Conservation (phyloP, 2,113 vertebrate species). For the Formicarius rufipectus region DNA sequence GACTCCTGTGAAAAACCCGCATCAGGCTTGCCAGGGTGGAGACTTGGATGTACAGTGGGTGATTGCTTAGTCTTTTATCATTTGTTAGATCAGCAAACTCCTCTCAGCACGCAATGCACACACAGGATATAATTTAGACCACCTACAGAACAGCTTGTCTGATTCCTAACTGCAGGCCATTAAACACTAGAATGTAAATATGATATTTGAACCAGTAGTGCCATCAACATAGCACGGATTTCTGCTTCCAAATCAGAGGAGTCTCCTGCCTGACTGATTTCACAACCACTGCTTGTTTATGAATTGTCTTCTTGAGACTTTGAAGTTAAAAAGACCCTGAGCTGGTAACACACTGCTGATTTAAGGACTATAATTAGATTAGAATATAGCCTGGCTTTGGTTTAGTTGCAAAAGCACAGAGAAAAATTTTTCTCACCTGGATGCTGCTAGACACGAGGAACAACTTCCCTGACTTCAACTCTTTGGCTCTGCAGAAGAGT, state of each 20-base stretch:
- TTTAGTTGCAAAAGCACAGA: background rate
- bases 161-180: slow-evolving; percentile 43
- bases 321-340: background rate
- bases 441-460: background rate
- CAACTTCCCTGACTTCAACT: background rate
- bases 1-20: slow-evolving; percentile 21
- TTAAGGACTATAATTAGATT: background rate
- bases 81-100: slow-evolving; percentile 59
- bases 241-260: slow-evolving; percentile 18
- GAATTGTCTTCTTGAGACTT: background rate
- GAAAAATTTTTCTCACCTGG: background rate
- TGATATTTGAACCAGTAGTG: slow-evolving; percentile 33
- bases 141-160: slow-evolving; percentile 56
- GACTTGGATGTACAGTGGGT: slow-evolving; percentile 30
- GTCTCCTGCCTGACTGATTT: slow-evolving; percentile 45
- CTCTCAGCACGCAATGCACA: background rate
- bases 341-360: background rate
- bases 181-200: slow-evolving; percentile 59
- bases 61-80: slow-evolving; percentile 48
- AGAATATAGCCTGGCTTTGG: background rate
- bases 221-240: background rate
- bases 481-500: rapidly evolving
- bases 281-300: background rate
- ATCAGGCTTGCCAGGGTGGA: slow-evolving; percentile 45
- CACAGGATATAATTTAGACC: slow-evolving; percentile 52